Evolutionary conservation across 2,797 vertebrate genomes (phyloP).

Genomic region (Squalus acanthias): DNA sequence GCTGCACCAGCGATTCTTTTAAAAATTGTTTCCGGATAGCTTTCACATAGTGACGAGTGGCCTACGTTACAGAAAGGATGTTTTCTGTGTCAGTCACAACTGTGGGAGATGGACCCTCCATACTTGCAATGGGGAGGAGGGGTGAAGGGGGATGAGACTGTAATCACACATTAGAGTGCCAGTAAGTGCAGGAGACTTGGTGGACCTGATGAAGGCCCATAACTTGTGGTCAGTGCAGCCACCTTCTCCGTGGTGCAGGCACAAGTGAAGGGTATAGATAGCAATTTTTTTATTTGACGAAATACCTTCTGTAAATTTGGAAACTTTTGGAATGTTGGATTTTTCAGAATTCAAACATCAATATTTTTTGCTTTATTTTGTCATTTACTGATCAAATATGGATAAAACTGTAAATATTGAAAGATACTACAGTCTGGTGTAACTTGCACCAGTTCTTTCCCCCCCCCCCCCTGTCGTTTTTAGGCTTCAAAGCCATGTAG

Average conservation of each 20-base stretch:
- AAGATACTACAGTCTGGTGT: neutral
- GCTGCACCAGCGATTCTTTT: neutral
- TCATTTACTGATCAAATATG: too few relatives aligned
- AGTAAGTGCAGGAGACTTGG: neutral
- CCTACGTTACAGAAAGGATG: neutral
- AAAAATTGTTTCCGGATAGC: neutral
- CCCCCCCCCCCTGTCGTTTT: neutral
- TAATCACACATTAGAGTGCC: neutral
- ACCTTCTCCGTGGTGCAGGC: neutral
- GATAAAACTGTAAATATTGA: neutral
- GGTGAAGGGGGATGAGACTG: neutral
- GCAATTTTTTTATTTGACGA: neutral
- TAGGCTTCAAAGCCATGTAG: neutral
- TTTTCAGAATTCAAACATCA: too few relatives aligned
- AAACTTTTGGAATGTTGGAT: too few relatives aligned
- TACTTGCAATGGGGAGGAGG: neutral
- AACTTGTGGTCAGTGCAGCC: neutral
- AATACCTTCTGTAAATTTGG: too few relatives aligned
- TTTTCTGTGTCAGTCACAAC: neutral
- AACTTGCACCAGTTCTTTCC: neutral
- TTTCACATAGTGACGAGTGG: neutral
- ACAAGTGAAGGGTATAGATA: neutral
- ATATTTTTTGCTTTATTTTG: too few relatives aligned
- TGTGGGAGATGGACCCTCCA: neutral
- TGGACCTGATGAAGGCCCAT: too few relatives aligned